These are phyloP conservation scores for Diabrotica undecimpunctata DNA, from an alignment of 1,140 invertebrate genomes.

Conservation along the genomic window DNA sequence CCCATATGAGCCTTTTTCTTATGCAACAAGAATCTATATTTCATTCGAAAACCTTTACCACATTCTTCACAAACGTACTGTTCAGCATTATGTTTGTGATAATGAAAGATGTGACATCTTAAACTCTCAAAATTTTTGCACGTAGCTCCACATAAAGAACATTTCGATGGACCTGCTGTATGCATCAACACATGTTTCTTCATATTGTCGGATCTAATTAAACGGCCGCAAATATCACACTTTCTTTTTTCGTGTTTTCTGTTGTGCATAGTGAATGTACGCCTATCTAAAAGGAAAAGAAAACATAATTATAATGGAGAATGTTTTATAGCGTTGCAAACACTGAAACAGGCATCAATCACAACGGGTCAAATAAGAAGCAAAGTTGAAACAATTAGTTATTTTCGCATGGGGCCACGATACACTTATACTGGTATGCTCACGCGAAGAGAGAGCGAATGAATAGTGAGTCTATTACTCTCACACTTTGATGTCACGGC, in stretches of 20 bases:
- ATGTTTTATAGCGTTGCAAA: no score
- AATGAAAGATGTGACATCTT: slow-evolving; percentile 33
- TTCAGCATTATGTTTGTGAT: slow-evolving; percentile 25
- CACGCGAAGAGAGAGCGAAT: no score
- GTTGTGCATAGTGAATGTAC: slow-evolving; percentile 26
- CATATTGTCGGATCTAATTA: slow-evolving; percentile 27
- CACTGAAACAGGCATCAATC: no score
- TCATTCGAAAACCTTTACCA: slow-evolving; percentile 29
- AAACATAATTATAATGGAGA: no score
- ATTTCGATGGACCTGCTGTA: slow-evolving; percentile 28
- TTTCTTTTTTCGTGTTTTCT: slow-evolving; percentile 29
- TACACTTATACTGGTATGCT: no score
- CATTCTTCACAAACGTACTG: slow-evolving; percentile 34
- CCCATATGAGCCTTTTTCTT: slow-evolving; percentile 35
- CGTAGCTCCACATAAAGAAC: slow-evolving; percentile 33
- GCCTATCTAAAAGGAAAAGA: slow-evolving; percentile 18
- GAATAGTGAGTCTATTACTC: no score
- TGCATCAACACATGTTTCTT: slow-evolving; percentile 33
- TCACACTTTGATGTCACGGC: no score
- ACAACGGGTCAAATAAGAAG: no score
- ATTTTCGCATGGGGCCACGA: no score
- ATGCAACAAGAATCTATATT: slow-evolving; percentile 31
- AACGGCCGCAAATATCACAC: slow-evolving; percentile 29
- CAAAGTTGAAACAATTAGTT: no score
- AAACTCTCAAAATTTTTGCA: slow-evolving; percentile 38